A percentile compares a stretch with the other conserved stretches of the same genome.
Conservation (phyloP, 2,888 invertebrate species). For the Metallyticus violacea region DNA sequence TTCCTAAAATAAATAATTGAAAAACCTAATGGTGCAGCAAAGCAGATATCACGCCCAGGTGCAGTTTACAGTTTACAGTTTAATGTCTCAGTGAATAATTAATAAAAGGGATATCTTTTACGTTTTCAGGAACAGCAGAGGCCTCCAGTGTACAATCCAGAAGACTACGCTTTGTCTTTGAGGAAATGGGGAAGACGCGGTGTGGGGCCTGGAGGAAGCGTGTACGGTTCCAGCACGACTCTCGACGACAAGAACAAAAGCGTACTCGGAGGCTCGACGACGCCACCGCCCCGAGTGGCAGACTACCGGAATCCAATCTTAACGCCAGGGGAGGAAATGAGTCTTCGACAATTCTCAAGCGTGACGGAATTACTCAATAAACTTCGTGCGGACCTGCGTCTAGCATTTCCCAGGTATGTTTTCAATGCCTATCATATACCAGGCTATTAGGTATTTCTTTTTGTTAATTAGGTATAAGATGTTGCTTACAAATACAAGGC, state of each 20-base stretch:
- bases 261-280: conserved; percentile 37
- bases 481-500: too few relatives aligned
- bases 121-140: conserved; percentile 70
- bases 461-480: too few relatives aligned
- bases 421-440: too few relatives aligned
- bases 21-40: too few relatives aligned
- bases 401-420: conserved; percentile 82
- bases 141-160: conserved; percentile 86
- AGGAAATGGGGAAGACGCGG: conserved; percentile 73
- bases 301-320: conserved; percentile 63
- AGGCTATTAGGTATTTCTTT: too few relatives aligned
- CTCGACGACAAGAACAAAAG: conserved; percentile 36
- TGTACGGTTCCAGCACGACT: conserved; percentile 48
- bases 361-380: conserved; percentile 85
- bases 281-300: conserved; percentile 42
- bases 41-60: too few relatives aligned
- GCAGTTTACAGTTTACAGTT: too few relatives aligned
- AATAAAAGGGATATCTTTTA: conserved; percentile 14
- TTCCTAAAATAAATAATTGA: too few relatives aligned
- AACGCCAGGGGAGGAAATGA: conserved; percentile 65
- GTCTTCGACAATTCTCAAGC: conserved; percentile 79
- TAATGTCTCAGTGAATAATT: too few relatives aligned
- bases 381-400: conserved; percentile 77
- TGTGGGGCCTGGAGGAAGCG: conserved; percentile 46
- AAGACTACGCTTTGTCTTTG: conserved; percentile 78